phyloP scores from a whole-genome alignment of 2,113 vertebrate species.

The Xiphophorus couchianus region DNA sequence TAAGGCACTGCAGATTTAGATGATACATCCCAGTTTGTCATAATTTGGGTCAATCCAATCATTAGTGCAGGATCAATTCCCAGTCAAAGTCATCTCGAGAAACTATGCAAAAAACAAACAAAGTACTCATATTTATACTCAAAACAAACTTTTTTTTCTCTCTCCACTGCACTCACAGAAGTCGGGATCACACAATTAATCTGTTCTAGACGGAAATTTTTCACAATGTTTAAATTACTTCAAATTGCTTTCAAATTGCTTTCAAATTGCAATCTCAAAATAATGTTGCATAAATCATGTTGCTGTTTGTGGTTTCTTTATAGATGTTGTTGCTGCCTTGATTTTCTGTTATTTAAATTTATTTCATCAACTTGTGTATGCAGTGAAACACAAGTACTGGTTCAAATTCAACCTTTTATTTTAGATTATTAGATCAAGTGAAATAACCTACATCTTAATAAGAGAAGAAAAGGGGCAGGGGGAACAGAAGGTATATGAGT shows the following conservation, averaged over 20 bases:
- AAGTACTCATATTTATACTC: not conserved
- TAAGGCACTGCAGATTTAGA: not conserved
- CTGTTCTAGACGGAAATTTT: not conserved
- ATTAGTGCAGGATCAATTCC: not conserved
- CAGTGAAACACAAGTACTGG: not conserved
- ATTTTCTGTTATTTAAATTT: not conserved
- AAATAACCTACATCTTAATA: not conserved
- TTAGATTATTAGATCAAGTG: not conserved
- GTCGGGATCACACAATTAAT: not conserved
- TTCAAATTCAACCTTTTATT: not conserved
- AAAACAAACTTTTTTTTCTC: too few relatives aligned
- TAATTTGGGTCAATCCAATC: not conserved
- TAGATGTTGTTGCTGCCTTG: too few relatives aligned
- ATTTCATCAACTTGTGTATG: not conserved
- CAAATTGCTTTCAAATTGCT: too few relatives aligned
- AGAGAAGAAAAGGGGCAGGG: not conserved
- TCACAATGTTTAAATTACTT: too few relatives aligned
- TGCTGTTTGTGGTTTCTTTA: too few relatives aligned
- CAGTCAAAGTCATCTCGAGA: not conserved
- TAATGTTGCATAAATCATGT: not conserved
- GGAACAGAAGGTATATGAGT: not conserved
- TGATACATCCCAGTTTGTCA: not conserved
- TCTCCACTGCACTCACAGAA: not conserved
- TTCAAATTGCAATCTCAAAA: not conserved
- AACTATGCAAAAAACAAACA: not conserved